Base-by-base conservation (phyloP, 2,797 vertebrate genomes). In the Melanogrammus aeglefinus region DNA sequence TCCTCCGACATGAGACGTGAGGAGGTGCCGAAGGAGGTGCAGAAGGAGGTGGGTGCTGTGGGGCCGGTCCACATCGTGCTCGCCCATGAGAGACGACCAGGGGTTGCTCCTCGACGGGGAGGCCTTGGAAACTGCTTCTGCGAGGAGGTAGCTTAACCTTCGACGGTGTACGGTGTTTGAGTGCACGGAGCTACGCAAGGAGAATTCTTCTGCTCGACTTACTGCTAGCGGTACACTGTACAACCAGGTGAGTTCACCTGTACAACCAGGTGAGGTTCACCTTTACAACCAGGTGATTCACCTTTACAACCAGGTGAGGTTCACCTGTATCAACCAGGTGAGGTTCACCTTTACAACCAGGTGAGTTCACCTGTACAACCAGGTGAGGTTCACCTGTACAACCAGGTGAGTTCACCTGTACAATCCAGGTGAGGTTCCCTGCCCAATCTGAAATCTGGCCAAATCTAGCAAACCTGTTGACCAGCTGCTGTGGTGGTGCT, bases 161-260 rank as follows among this genome's bases (percentile, higher is more conserved):
- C 84, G 95, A 97, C 4, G 16, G 95, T 99, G 36, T 99, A n/a
- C 98, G 73, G 98, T 99, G 86, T n/a, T n/a, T n/a, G n/a, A n/a
- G n/a, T n/a, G 98, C 98, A n/a, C 7, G 98, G 98, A 76, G 97
- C 98, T 99, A 88, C 96, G 97, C 79, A 99, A 99, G 93, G 98
- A 97, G 83, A 99, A 99, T 94, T 99, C 98, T 73, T 99, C 94
- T 99, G 70, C 94, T 99, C 93, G 98, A 99, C 92, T 99, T 99
- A 91, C 99, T 99, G 97, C 95, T 99, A n/a, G 86, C 93, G 94
- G 78, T 99, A 96, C 91, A 98, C 41, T 12, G 41, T 1, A 29
- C 6, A 36, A 36, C 35, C 35, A 6, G 57, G 70, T 2, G 70
- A 84, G 35, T 6, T 36, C 35, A 79, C 81, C 29, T 99, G 98